Evolutionary conservation across 92 coral and sea anemone species (phyloP).

Genomic region (Palythoa heliodiscus): DNA sequence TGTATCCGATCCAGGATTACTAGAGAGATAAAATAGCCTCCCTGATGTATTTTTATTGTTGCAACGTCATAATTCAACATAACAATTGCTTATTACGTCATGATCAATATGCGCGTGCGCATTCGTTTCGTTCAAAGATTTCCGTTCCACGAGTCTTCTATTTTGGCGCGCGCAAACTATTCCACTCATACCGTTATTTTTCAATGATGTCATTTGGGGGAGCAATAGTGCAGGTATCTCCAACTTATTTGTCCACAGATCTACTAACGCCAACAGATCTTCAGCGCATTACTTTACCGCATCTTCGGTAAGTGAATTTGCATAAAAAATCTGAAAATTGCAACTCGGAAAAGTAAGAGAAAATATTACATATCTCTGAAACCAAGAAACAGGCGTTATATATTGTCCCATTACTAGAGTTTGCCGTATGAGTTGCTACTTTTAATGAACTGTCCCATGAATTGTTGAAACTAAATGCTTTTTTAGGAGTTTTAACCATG

Average conservation of each 20-base stretch:
- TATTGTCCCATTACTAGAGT: too few relatives aligned
- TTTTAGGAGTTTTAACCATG: too few relatives aligned
- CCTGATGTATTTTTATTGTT: too few relatives aligned
- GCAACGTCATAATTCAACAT: neutral
- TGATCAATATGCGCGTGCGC: conserved; percentile 3
- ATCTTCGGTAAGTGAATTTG: conserved; percentile 25
- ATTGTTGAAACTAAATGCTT: too few relatives aligned
- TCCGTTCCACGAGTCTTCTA: conserved; percentile 27
- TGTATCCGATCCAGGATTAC: too few relatives aligned
- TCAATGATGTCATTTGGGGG: neutral
- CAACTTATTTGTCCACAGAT: conserved; percentile 37
- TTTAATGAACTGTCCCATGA: too few relatives aligned
- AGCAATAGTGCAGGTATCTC: conserved; percentile 5
- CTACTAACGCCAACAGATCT: conserved; percentile 35
- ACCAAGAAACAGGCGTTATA: too few relatives aligned
- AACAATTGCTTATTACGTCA: conserved; percentile 27
- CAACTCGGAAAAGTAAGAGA: neutral
- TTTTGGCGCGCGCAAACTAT: neutral
- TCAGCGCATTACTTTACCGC: conserved; percentile 28
- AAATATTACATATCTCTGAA: neutral
- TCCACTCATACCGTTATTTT: neutral
- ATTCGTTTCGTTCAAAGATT: neutral
- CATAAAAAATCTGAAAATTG: neutral
- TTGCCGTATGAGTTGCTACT: too few relatives aligned
- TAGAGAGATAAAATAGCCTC: too few relatives aligned